Conservation (phyloP, 2,888 invertebrate genomes). For the Drosophila buzzatii region DNA sequence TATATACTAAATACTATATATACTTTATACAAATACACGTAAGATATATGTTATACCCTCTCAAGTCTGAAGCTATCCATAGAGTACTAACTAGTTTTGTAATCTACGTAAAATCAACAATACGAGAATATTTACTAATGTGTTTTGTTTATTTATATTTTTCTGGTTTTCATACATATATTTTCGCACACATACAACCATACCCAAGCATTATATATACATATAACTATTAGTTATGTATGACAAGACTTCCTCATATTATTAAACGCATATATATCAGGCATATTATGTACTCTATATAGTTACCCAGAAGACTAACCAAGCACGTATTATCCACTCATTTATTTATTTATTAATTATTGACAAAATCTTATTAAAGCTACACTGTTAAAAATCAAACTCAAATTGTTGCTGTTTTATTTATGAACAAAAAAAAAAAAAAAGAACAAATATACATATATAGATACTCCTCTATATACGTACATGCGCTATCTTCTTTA, state of each 20-base stretch:
- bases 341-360: constrained; percentile 35
- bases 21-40: constrained; percentile 24
- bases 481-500: constrained; percentile 18
- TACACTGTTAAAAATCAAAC: constrained; percentile 71
- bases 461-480: constrained; percentile 18
- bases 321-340: constrained; percentile 63
- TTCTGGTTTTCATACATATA: constrained; percentile 38
- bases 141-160: constrained; percentile 43
- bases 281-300: constrained; percentile 54
- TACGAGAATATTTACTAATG: constrained; percentile 48
- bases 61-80: constrained; percentile 33
- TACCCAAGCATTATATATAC: constrained; percentile 38
- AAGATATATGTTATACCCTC: constrained; percentile 56
- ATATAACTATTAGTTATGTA: constrained; percentile 64
- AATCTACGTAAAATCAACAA: constrained; percentile 11
- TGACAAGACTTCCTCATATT: constrained; percentile 29
- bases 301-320: constrained; percentile 63
- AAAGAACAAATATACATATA: constrained; percentile 22
- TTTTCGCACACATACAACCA: constrained; percentile 19
- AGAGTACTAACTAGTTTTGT: constrained; percentile 50
- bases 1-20: constrained; percentile 11
- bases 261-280: constrained; percentile 36
- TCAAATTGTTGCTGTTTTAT: constrained; percentile 76
- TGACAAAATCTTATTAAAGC: constrained; percentile 68
- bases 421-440: constrained; percentile 52